These are phyloP conservation scores for Magallana gigas DNA, from an alignment of 1,140 invertebrate species.

Conservation along the genomic window DNA sequence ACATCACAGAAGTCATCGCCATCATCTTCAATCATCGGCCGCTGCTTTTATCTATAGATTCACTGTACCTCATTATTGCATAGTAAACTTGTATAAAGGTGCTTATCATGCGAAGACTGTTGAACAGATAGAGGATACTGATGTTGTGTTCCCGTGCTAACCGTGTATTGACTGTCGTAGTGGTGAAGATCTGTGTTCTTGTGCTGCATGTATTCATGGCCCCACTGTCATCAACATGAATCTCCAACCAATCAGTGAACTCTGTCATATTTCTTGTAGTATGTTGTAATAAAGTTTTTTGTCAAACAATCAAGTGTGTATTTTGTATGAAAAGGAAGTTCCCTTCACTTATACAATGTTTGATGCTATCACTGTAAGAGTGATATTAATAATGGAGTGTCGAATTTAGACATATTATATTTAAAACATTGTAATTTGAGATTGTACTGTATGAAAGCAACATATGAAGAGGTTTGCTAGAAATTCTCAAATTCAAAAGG, in stretches of 20 bases:
- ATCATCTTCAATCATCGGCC: background rate
- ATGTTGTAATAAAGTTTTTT: conserved; percentile 18
- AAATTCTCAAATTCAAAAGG: too few species aligned
- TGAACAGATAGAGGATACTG: background rate
- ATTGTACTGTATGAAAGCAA: too few species aligned
- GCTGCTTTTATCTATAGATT: background rate
- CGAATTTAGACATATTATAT: too few species aligned
- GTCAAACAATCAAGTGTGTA: background rate
- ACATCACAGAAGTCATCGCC: background rate
- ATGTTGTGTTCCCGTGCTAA: conserved; percentile 9
- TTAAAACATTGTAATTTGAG: too few species aligned
- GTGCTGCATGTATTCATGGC: too few species aligned
- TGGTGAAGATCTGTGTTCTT: too few species aligned
- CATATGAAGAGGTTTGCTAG: too few species aligned
- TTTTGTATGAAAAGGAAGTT: too few species aligned
- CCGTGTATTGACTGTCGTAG: too few species aligned
- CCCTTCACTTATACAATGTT: too few species aligned
- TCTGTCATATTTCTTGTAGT: conserved; percentile 6
- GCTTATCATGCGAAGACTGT: background rate
- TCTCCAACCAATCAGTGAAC: background rate
- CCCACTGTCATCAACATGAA: background rate
- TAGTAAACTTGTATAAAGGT: background rate
- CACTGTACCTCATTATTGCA: background rate
- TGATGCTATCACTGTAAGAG: too few species aligned
- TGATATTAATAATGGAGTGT: too few species aligned